These are phyloP conservation scores for Enteromius paludinosus DNA, from an alignment of 2,797 vertebrate genomes.

Conservation along the genomic window DNA sequence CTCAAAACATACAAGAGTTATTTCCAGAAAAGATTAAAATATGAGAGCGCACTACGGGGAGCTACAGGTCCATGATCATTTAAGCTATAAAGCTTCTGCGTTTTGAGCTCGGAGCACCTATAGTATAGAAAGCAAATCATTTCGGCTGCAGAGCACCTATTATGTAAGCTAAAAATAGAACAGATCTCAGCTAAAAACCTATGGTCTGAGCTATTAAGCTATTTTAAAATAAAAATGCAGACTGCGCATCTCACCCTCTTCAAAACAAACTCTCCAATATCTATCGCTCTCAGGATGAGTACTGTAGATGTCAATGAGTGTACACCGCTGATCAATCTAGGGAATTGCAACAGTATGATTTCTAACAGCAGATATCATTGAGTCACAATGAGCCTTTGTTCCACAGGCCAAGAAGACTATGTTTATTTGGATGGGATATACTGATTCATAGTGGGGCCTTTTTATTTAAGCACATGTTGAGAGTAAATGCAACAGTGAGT, in stretches of 20 bases:
- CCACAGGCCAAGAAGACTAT: slow-evolving; percentile 43
- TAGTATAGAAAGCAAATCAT: slow-evolving; percentile 1
- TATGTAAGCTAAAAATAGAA: slow-evolving; percentile 15
- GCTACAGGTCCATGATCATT: not conserved
- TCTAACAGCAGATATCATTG: slow-evolving; percentile 57
- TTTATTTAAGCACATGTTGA: not conserved
- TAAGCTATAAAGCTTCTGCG: not conserved
- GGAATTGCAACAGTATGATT: slow-evolving; percentile 57
- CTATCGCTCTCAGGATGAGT: slow-evolving; percentile 44
- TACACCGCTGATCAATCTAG: slow-evolving; percentile 58
- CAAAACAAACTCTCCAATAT: slow-evolving; percentile 26
- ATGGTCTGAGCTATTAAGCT: not conserved
- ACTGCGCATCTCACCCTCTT: not conserved
- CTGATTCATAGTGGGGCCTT: not conserved
- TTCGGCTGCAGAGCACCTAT: not conserved
- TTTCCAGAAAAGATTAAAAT: slow-evolving; percentile 19
- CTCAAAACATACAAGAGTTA: slow-evolving; percentile 35
- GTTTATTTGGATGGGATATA: slow-evolving; percentile 32
- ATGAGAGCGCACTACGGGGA: slow-evolving; percentile 7
- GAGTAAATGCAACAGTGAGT: not conserved
- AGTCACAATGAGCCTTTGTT: slow-evolving; percentile 37
- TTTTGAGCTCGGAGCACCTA: not conserved
- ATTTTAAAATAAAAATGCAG: not conserved
- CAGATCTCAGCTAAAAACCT: slow-evolving; percentile 18
- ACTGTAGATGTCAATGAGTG: slow-evolving; percentile 29